Evolutionary conservation across 2,888 invertebrate species (phyloP), one percentile per base, ranked within the genome.

Genomic region (Platynereis dumerilii): DNA sequence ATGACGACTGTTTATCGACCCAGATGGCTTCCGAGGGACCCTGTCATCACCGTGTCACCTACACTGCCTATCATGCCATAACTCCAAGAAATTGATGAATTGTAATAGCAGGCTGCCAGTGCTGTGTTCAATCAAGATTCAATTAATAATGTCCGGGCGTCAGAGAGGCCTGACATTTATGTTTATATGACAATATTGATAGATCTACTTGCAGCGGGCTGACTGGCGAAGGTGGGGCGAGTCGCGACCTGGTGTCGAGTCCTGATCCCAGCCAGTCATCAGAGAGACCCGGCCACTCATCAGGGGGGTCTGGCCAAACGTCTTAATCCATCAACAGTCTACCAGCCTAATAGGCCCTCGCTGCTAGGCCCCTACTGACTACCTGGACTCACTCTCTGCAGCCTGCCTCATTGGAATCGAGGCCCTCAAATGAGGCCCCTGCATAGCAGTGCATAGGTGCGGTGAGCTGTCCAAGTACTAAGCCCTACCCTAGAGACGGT

Each of bases 51-150:
- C 34, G 34, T 34, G 34, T 34, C 34, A 34, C 34, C 34, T 7
- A 34, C 7, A 34, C 34, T 34, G 34, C 34, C 34, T 34, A 34
- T 34, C 34, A 34, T 34, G 34, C 34, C 34, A 34, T 34, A 34
- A 34, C 34, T 7, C 34, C 34, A 34, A 34, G 27, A 42, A 58
- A 44, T 29, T 44, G 44, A 17, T 24, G 58, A 58, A 58, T 58
- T 26, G 45, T 58, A 58, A 58, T 58, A 58, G 22, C 24, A 24
- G 44, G 45, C 28, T 22, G 34, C 22, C 45, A 27, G 44, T 39
- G 24, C 44, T 39, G 52, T 60, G 60, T 52, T 60, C 52, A 60
- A 60, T 60, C 60, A 60, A 48, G 29, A 48, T 60, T 52, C 60
- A 60, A 48, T 60, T 60, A 60, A 60, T 52, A 60, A 60, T 48